phyloP scores from a whole-genome alignment of 2,797 vertebrate species.

The Botia almorhae region DNA sequence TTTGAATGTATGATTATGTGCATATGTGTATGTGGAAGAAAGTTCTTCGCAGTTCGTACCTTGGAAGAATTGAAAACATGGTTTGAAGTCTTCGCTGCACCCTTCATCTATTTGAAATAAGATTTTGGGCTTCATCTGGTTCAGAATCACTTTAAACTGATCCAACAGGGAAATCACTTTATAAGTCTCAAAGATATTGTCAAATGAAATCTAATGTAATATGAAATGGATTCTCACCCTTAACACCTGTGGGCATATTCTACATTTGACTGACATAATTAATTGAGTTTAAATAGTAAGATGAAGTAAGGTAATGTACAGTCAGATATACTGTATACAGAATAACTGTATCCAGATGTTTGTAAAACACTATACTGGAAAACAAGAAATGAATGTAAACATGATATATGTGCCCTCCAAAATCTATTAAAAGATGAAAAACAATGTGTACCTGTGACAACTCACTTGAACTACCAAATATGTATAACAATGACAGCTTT shows the following conservation, averaged over 20 bases:
- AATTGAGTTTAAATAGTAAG: background rate
- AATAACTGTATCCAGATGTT: background rate
- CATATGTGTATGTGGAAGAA: background rate
- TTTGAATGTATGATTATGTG: background rate
- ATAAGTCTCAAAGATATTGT: slow-evolving; percentile 20
- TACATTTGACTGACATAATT: background rate
- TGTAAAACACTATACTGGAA: no score
- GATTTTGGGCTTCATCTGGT: background rate
- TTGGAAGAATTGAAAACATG: slow-evolving; percentile 22
- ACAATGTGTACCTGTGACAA: no score
- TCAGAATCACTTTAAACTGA: slow-evolving; percentile 12
- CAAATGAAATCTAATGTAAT: background rate
- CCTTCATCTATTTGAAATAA: slow-evolving; percentile 6
- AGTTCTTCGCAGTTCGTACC: background rate
- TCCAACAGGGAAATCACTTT: slow-evolving; percentile 30
- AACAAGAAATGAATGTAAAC: background rate
- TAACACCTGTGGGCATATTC: background rate
- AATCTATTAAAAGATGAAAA: background rate
- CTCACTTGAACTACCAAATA: slow-evolving; percentile 8
- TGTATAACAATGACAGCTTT: background rate
- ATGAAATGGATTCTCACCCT: slow-evolving; percentile 1
- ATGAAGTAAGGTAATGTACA: background rate
- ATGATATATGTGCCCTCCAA: background rate
- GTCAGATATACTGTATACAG: background rate
- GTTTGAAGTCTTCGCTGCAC: background rate